Base-by-base conservation (phyloP, 2,888 invertebrate species). In the Caenorhabditis becei region DNA sequence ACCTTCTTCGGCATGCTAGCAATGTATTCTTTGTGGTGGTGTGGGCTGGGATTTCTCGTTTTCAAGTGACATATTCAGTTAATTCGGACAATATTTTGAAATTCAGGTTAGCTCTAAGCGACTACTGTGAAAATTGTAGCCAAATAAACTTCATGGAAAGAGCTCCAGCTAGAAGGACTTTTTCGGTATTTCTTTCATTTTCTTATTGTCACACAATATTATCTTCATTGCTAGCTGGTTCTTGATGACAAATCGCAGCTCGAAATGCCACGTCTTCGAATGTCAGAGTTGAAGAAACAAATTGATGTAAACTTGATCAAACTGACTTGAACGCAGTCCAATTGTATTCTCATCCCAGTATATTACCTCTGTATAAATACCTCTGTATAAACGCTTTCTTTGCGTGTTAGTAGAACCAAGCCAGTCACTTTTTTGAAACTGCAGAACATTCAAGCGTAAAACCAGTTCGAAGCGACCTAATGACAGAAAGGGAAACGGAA, bases 1-100 rank as follows among this genome's bases (percentile, higher is more conserved):
- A 56, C 71, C 1, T 51, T 32, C 53, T 66, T 66, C 32, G 78
- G 78, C 20, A 62, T 72, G 18, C 20, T 79, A 1, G 71, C 78
- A 54, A 37, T 72, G 5, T 79, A 79, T 20, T 70, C 63, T 14
- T 53, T 78, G 23, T 79, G 71, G 71, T 79, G 78, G 78, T 62
- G 71, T 61, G 71, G 71, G 0, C 35, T 79, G 1, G 78, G 78
- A 23, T 49, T 71, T 47, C 26, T 72, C 14, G 47, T 79, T 56
- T 53, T 54, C 47, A 71, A 16, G 74, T 66, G 8, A 23, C 5
- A 11, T 18, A 66, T 26, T 28, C 10, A 24, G 26, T 47, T 23
- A 16, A 24, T 59, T 32, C 32, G 5, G 10, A 32, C 32, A 32
- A 35, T 7, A 20, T 53, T 11, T 66, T 14, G 32, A 7, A 32